Conservation (phyloP, 2,797 vertebrate genomes). For the Sebastes jordani region DNA sequence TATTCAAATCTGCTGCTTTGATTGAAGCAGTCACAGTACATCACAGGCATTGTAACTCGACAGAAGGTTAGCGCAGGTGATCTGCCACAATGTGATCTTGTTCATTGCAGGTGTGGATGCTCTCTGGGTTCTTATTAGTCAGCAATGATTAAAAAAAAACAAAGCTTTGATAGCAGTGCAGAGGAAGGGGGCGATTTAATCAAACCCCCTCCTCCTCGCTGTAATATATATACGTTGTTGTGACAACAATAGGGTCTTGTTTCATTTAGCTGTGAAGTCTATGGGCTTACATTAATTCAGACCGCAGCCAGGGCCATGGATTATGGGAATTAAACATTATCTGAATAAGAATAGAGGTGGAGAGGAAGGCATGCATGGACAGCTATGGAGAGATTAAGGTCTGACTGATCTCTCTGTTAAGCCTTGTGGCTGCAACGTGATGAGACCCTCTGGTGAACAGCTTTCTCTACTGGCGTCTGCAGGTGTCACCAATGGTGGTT, state of each 20-base stretch:
- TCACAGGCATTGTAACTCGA: slow-evolving; percentile 71
- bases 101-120: slow-evolving; percentile 78
- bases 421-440: slow-evolving; percentile 40
- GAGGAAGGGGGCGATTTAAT: slow-evolving; percentile 35
- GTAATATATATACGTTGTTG: slow-evolving; percentile 30
- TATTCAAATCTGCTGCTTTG: slow-evolving; percentile 83
- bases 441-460: slow-evolving; percentile 54
- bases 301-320: slow-evolving; percentile 68
- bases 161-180: slow-evolving; percentile 73
- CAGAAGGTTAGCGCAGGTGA: slow-evolving; percentile 82
- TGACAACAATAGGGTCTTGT: slow-evolving; percentile 73
- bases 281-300: slow-evolving; percentile 75
- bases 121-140: slow-evolving; percentile 77
- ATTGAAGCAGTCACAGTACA: slow-evolving; percentile 83
- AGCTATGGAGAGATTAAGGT: slow-evolving; percentile 65
- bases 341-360: slow-evolving; percentile 69
- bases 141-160: slow-evolving; percentile 75
- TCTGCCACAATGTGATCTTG: slow-evolving; percentile 70
- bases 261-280: slow-evolving; percentile 73
- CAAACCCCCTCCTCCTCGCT: background rate
- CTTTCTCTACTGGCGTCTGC: slow-evolving; percentile 76
- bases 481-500: slow-evolving; percentile 39
- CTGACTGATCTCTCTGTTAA: slow-evolving; percentile 59
- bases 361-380: slow-evolving; percentile 54
- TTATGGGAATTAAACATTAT: slow-evolving; percentile 79